Base-by-base conservation (phyloP, 1,140 invertebrate genomes). In the Cephus cinctus region DNA sequence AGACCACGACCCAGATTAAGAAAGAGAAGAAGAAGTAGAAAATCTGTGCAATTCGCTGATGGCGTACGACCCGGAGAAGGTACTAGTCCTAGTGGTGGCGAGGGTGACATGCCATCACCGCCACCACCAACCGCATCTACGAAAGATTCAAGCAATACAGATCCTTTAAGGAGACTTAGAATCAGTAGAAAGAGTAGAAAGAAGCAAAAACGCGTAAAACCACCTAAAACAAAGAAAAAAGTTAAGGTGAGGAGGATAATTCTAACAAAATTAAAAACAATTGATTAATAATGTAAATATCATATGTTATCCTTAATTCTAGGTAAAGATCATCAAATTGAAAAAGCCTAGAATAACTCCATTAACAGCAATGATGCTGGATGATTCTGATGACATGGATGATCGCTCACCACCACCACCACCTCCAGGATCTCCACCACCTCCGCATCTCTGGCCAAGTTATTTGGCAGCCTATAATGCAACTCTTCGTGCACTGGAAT, bases 51-150 rank as follows among this genome's bases (percentile, higher is more conserved):
- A 57, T 86, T 86, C 58, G 82, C 83, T 3, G 83, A 85, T 67
- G 83, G 82, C 16, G 69, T 85, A 14, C 71, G 76, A 46, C 84
- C 84, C n/a, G 84, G 84, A 0, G 81, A 84, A 54, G 84, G 84
- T 0, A 84, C 83, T 1, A 83, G 81, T 51, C 80, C 81, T 0
- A 83, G 81, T 21, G 83, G 80, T 8, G 81, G 81, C 2, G 83
- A 86, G 57, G 73, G 72, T 2, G 83, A 85, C 41, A 76, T 84
- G 59, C 76, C 79, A 5, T 85, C 83, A 2, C 82, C 84, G 11
- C 83, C 83, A n/a, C 83, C 82, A 12, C 77, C 79, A 0, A 54
- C 60, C 14, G 57, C 65, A 41, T 40, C 66, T 21, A 57, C 70
- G 4, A 76, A 76, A 43, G 73, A 59, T 36, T n/a, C n/a, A n/a